A percentile compares a stretch with the other conserved stretches of the same genome.
These are phyloP conservation scores for Drepanosiphum platanoidis DNA, from an alignment of 2,888 invertebrate species.

Conservation along the genomic window DNA sequence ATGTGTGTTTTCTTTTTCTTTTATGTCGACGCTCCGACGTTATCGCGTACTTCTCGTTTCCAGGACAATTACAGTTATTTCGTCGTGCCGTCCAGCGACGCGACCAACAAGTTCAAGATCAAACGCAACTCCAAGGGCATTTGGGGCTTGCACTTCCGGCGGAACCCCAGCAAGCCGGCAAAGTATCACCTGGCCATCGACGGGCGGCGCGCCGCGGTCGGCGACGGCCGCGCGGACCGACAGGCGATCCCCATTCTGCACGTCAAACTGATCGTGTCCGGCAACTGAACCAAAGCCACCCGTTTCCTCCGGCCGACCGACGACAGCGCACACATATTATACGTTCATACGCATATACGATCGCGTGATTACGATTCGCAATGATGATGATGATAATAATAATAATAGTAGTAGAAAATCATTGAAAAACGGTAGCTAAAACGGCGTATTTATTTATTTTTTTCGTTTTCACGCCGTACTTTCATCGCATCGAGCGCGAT, in stretches of 20 bases:
- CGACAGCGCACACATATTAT: no score
- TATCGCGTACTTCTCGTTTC: slow-evolving; percentile 12
- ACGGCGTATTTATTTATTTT: no score
- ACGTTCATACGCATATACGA: no score
- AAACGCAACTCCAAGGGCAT: slow-evolving; percentile 35
- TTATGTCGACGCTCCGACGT: background rate
- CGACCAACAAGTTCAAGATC: slow-evolving; percentile 21
- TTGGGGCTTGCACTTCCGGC: slow-evolving; percentile 52
- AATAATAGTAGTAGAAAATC: no score
- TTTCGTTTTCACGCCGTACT: no score
- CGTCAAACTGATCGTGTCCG: slow-evolving; percentile 43
- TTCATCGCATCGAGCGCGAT: no score
- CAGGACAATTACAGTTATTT: slow-evolving; percentile 49
- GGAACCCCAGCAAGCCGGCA: slow-evolving; percentile 9
- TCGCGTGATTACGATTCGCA: no score
- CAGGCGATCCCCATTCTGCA: slow-evolving; percentile 35
- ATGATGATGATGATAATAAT: no score
- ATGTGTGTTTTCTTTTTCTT: no score
- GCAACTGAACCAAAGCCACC: background rate
- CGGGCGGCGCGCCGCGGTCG: background rate
- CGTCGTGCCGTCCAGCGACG: slow-evolving; percentile 21
- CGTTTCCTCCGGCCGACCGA: background rate
- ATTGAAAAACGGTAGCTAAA: no score
- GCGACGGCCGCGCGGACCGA: background rate
- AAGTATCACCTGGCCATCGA: slow-evolving; percentile 44